Conservation (phyloP, 2,797 vertebrate genomes). For the Otolemur crassicaudatus region DNA sequence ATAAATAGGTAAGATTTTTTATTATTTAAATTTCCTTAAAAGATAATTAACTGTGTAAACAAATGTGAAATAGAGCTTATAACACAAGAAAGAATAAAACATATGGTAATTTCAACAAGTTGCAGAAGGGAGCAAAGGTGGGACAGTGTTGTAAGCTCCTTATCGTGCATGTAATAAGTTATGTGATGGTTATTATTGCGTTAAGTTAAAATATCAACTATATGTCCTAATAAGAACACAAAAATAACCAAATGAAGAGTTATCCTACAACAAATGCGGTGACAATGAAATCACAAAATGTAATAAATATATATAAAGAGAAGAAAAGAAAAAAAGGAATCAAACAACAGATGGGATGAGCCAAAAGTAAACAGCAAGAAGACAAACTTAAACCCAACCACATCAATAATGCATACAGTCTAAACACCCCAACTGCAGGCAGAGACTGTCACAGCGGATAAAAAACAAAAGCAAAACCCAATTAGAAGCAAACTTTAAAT, state of each 20-base stretch:
- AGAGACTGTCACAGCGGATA: neutral
- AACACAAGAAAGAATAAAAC: neutral
- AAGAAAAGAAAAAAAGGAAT: neutral
- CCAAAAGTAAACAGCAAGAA: neutral
- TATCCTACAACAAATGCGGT: neutral
- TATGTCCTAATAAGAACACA: neutral
- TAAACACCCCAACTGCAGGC: neutral
- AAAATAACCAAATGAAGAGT: neutral
- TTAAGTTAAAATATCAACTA: neutral
- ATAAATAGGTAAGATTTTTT: neutral
- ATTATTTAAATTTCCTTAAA: neutral
- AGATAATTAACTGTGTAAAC: neutral
- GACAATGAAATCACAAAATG: neutral
- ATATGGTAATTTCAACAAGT: neutral
- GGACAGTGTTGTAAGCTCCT: neutral
- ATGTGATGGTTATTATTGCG: neutral
- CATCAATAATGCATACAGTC: neutral
- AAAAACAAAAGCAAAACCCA: neutral
- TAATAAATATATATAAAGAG: neutral
- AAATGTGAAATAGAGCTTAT: neutral
- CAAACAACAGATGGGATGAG: neutral
- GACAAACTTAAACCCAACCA: neutral
- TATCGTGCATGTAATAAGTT: neutral
- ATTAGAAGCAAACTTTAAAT: neutral
- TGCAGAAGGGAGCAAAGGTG: too few relatives aligned